Conservation (phyloP, 2,888 invertebrate species). For the Lithophane socia region DNA sequence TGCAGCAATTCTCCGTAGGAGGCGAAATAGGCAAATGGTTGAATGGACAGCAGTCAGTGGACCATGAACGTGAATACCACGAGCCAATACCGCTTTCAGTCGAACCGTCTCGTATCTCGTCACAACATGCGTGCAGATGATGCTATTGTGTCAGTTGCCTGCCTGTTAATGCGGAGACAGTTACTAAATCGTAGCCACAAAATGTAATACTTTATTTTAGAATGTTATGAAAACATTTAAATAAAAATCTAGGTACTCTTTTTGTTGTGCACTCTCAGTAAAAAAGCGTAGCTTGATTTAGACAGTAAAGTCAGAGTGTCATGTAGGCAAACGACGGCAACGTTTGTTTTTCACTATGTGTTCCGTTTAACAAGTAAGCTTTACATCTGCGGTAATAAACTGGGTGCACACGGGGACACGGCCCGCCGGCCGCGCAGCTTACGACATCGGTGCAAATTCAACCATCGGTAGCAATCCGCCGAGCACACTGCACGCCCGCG, state of each 20-base stretch:
- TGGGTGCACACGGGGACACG: constrained; percentile 66
- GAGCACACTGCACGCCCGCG: constrained; percentile 35
- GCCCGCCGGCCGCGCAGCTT: constrained; percentile 59
- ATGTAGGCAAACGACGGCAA: constrained; percentile 53
- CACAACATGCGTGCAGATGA: constrained; percentile 57
- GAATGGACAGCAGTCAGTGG: constrained; percentile 72
- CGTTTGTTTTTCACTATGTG: constrained; percentile 58
- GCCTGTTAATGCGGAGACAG: constrained; percentile 28
- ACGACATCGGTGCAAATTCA: constrained; percentile 76
- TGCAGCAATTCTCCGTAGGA: constrained; percentile 56
- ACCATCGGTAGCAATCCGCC: constrained; percentile 63
- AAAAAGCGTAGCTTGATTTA: constrained; percentile 38
- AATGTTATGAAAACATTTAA: background rate
- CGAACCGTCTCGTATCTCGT: constrained; percentile 57
- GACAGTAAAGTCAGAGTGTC: constrained; percentile 31
- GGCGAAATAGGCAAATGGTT: constrained; percentile 67
- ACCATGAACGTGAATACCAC: constrained; percentile 73
- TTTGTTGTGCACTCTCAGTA: background rate
- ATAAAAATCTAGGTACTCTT: background rate
- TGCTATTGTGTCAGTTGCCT: constrained; percentile 49
- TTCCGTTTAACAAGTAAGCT: constrained; percentile 70
- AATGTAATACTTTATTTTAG: background rate
- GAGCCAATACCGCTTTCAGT: constrained; percentile 69
- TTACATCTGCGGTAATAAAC: constrained; percentile 71
- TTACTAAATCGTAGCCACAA: constrained; percentile 5